Percentiles rank a stretch among this genome's conserved stretches.
These are phyloP conservation scores for Ophioninae sp. DNA, from an alignment of 2,888 invertebrate genomes.

Conservation along the genomic window DNA sequence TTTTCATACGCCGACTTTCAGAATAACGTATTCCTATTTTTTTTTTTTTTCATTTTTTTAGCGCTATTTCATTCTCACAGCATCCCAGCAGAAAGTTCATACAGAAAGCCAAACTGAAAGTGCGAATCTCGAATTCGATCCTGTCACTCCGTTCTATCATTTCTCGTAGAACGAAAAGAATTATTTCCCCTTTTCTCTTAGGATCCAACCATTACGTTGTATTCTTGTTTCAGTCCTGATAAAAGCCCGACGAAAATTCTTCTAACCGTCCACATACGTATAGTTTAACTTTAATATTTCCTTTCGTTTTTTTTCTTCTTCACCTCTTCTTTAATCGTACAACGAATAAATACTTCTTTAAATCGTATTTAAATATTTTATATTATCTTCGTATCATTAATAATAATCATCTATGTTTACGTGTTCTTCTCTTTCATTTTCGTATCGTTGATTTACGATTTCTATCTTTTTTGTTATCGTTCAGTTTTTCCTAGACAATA, in stretches of 20 bases:
- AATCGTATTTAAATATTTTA: constrained; percentile 64
- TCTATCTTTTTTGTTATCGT: constrained; percentile 38
- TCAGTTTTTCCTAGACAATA: constrained; percentile 51
- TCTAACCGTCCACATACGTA: constrained; percentile 38
- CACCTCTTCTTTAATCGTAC: constrained; percentile 42
- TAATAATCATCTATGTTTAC: constrained; percentile 55
- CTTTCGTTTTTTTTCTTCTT: background rate
- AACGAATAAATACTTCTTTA: constrained; percentile 64
- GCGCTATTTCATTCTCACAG: constrained; percentile 40
- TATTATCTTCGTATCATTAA: constrained; percentile 58
- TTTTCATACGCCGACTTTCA: background rate
- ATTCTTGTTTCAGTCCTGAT: constrained; percentile 38
- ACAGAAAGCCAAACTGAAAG: constrained; percentile 33
- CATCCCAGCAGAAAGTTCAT: constrained; percentile 19
- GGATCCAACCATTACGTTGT: constrained; percentile 37
- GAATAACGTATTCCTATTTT: constrained; percentile 10
- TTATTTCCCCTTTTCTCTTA: constrained; percentile 5
- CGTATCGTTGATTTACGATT: constrained; percentile 31
- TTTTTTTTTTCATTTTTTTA: constrained; percentile 23
- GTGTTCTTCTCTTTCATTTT: constrained; percentile 28
- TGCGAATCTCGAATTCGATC: constrained; percentile 41
- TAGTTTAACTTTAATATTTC: constrained; percentile 62
- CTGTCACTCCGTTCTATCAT: constrained; percentile 34
- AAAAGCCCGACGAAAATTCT: constrained; percentile 36
- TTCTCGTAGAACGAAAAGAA: constrained; percentile 49